Conservation (phyloP, 1,140 invertebrate genomes). For the Euglossa dilemma region DNA sequence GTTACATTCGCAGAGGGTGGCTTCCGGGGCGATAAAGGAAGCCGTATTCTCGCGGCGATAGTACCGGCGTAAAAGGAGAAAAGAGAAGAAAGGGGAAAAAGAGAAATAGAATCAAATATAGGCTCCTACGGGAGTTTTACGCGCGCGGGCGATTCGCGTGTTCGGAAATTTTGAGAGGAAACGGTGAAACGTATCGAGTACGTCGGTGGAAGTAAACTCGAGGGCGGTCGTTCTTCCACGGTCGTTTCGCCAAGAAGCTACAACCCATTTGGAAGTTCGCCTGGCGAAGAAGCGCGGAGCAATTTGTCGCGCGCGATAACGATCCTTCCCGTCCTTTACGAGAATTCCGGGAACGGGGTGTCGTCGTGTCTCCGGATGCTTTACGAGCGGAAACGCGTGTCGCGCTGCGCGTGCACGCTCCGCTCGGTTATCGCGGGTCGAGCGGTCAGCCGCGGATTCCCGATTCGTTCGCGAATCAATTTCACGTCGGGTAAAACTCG, state of each 20-base stretch:
- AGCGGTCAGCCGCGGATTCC: not conserved
- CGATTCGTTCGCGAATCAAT: conserved; percentile 36
- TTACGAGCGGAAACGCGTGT: not conserved
- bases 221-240: not conserved
- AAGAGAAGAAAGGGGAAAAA: too few species aligned
- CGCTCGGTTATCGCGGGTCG: not conserved
- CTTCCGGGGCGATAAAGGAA: conserved; percentile 26
- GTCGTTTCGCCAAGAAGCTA: not conserved
- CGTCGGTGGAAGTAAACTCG: too few species aligned
- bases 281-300: not conserved
- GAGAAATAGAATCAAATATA: too few species aligned
- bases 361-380: not conserved
- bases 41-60: not conserved
- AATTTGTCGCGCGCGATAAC: conserved; percentile 19
- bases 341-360: conserved; percentile 4
- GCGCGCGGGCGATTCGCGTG: too few species aligned
- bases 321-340: not conserved
- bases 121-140: too few species aligned
- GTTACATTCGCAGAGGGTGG: conserved; percentile 25
- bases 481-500: not conserved
- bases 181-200: not conserved
- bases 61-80: not conserved
- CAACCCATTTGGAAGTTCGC: not conserved
- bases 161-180: not conserved
- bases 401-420: not conserved